Evolutionary conservation across 2,113 vertebrate genomes (phyloP).

Genomic region (Erythrocercus mccallii): DNA sequence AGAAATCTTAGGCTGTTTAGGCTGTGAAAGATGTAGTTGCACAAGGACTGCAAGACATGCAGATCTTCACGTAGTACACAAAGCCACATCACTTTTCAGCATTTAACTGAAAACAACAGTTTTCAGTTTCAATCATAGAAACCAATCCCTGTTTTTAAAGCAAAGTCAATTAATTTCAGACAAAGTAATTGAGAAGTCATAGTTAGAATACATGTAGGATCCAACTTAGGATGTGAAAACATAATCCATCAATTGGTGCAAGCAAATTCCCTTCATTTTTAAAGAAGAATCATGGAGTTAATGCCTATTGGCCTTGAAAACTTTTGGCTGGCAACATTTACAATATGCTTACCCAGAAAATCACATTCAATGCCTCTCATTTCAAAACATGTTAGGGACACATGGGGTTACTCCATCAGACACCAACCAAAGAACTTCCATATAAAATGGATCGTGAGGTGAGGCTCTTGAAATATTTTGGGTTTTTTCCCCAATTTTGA

Average conservation of each 20-base stretch:
- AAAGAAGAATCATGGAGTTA: not conserved
- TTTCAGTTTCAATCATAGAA: not conserved
- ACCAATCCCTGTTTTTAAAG: not conserved
- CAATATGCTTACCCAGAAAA: not conserved
- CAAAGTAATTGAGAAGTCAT: not conserved
- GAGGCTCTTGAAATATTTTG: not conserved
- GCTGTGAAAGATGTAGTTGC: not conserved
- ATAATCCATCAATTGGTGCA: not conserved
- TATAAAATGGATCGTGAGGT: not conserved
- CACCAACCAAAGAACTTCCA: not conserved
- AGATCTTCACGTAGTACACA: not conserved
- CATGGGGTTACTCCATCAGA: not conserved
- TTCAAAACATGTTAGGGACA: not conserved
- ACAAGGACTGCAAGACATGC: not conserved
- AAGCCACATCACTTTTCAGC: not conserved
- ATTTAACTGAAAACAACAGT: not conserved
- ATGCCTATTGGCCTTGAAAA: not conserved
- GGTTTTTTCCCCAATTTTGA: fast-evolving
- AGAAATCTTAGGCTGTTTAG: not conserved
- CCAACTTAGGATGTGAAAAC: not conserved
- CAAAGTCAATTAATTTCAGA: not conserved
- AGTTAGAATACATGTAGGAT: not conserved
- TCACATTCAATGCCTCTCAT: not conserved
- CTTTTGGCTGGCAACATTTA: not conserved
- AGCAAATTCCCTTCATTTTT: not conserved